These are phyloP conservation scores for Cyclura pinguis DNA, from an alignment of 2,797 vertebrate genomes.

Conservation along the genomic window DNA sequence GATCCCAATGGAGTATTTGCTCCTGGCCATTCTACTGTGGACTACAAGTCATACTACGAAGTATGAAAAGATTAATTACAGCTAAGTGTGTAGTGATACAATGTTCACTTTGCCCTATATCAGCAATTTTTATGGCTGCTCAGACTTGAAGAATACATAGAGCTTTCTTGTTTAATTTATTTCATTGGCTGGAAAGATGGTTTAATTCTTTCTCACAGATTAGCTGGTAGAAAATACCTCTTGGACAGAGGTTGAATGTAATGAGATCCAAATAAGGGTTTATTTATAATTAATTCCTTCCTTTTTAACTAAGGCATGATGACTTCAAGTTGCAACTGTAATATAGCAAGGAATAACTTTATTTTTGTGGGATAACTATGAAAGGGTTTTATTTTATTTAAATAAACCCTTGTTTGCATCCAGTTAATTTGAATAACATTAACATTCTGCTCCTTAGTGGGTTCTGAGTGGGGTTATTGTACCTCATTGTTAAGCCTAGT, in stretches of 20 bases:
- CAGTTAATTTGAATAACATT: too few species aligned
- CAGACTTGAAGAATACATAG: background rate
- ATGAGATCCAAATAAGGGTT: too few species aligned
- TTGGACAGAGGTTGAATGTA: background rate
- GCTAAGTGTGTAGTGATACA: background rate
- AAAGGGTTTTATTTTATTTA: too few species aligned
- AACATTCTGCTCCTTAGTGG: background rate
- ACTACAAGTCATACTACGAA: slow-evolving; percentile 62
- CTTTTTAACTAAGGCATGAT: too few species aligned
- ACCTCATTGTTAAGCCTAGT: background rate
- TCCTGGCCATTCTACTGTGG: slow-evolving; percentile 78
- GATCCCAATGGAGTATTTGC: slow-evolving; percentile 45
- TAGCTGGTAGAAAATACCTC: background rate
- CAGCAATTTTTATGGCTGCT: background rate
- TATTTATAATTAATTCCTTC: too few species aligned
- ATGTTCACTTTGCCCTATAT: background rate
- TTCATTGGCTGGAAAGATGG: too few species aligned
- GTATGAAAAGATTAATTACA: slow-evolving; percentile 3
- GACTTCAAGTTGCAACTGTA: too few species aligned
- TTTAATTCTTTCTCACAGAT: background rate
- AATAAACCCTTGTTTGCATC: too few species aligned
- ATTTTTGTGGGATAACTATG: too few species aligned
- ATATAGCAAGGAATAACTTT: too few species aligned
- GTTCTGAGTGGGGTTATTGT: background rate
- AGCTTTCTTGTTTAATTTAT: too few species aligned